These are phyloP conservation scores for Lithophane leautieri DNA, from an alignment of 2,888 invertebrate species.

Conservation along the genomic window DNA sequence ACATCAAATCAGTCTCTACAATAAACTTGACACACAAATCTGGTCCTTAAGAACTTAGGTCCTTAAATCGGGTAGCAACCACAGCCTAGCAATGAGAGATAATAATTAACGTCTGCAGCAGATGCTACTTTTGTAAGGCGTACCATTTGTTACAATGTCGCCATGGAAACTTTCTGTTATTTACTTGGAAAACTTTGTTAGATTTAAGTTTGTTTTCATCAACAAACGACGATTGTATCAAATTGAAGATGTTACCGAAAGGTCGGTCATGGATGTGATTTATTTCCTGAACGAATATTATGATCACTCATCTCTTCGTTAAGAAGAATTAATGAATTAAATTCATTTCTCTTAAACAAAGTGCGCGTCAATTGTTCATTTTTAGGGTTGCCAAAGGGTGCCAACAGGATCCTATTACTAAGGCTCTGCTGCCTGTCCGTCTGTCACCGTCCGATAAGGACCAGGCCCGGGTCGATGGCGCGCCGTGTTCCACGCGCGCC, in stretches of 20 bases:
- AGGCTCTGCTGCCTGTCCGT: not conserved
- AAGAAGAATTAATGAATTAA: not conserved
- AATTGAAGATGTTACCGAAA: slow-evolving; percentile 9
- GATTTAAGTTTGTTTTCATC: slow-evolving; percentile 30
- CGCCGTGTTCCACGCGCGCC: too few relatives aligned
- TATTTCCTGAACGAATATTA: not conserved
- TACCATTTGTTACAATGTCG: slow-evolving; percentile 19
- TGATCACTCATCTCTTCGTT: too few relatives aligned
- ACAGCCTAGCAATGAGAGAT: not conserved
- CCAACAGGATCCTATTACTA: not conserved
- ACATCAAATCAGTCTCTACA: not conserved
- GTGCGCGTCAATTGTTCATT: not conserved
- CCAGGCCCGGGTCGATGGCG: too few relatives aligned
- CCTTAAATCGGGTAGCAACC: not conserved
- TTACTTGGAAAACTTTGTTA: slow-evolving; percentile 38
- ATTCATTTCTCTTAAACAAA: not conserved
- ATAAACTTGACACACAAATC: not conserved
- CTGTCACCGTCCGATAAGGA: too few relatives aligned
- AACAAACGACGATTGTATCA: not conserved
- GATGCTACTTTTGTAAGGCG: slow-evolving; percentile 17
- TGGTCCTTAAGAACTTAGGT: not conserved
- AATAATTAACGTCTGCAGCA: slow-evolving; percentile 42
- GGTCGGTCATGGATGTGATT: not conserved
- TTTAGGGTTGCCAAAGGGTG: not conserved
- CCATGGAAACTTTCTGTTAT: slow-evolving; percentile 16